These are phyloP conservation scores for Sinocyclocheilus anophthalmus DNA, from an alignment of 2,113 vertebrate genomes.

Conservation along the genomic window DNA sequence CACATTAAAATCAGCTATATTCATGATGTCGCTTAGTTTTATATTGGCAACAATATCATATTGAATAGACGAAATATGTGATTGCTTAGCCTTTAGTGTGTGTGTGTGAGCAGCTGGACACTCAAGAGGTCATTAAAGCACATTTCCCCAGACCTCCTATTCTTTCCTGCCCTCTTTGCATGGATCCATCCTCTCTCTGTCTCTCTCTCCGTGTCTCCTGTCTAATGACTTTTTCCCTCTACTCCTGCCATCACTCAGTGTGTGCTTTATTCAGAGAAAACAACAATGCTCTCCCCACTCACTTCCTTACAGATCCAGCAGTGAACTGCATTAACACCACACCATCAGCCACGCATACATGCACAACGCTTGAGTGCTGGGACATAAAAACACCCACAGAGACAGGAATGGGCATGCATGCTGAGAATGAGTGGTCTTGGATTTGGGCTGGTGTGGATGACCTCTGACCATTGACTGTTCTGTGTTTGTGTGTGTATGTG, in stretches of 20 bases:
- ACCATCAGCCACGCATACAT: slow-evolving; percentile 33
- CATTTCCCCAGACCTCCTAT: neutral
- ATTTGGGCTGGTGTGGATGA: neutral
- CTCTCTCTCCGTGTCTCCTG: slow-evolving; percentile 21
- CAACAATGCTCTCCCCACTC: slow-evolving; percentile 52
- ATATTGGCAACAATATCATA: neutral
- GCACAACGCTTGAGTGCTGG: neutral
- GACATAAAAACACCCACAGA: neutral
- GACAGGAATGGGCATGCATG: neutral
- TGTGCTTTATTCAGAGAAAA: slow-evolving; percentile 67
- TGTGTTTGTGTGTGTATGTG: slow-evolving; percentile 2
- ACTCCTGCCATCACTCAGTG: slow-evolving; percentile 53
- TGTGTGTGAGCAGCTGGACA: slow-evolving; percentile 18
- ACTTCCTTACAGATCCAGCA: slow-evolving; percentile 43
- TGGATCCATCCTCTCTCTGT: slow-evolving; percentile 40
- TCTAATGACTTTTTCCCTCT: slow-evolving; percentile 12
- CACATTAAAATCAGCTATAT: neutral
- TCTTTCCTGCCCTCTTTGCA: slow-evolving; percentile 41
- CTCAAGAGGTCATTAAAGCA: slow-evolving; percentile 30
- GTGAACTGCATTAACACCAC: slow-evolving; percentile 52
- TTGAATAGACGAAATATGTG: neutral
- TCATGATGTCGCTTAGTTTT: neutral
- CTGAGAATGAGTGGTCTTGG: neutral
- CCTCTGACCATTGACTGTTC: neutral
- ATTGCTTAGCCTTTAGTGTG: neutral